Evolutionary conservation across 2,888 invertebrate genomes (phyloP).

Genomic region (Acrobasis suavella): DNA sequence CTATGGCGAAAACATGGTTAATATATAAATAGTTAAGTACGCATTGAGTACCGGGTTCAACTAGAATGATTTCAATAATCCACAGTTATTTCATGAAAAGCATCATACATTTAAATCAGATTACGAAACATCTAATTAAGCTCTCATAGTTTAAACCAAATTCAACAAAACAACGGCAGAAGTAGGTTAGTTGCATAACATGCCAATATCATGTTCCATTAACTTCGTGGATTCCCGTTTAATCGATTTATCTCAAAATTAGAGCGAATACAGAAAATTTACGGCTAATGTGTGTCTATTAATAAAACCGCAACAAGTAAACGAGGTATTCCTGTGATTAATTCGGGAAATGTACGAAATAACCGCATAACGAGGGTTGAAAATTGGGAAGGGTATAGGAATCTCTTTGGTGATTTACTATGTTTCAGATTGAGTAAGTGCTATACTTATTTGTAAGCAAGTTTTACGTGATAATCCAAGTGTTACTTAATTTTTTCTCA

Average conservation of each 20-base stretch:
- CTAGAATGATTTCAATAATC: too few species aligned
- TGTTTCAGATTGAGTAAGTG: not conserved
- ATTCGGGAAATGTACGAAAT: constrained; percentile 16
- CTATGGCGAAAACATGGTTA: too few species aligned
- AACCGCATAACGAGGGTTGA: constrained; percentile 10
- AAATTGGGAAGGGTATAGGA: constrained; percentile 15
- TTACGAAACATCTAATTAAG: not conserved
- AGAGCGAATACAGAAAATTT: constrained; percentile 6
- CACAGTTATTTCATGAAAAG: too few species aligned
- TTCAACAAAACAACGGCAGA: not conserved
- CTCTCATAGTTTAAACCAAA: not conserved
- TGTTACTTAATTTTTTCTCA: too few species aligned
- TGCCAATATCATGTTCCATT: constrained; percentile 4
- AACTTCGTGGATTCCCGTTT: not conserved
- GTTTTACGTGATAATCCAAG: too few species aligned
- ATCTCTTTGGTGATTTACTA: constrained; percentile 1
- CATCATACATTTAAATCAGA: too few species aligned
- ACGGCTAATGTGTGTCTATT: constrained; percentile 16
- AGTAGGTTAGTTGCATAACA: not conserved
- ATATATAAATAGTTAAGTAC: too few species aligned
- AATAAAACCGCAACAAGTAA: constrained; percentile 22
- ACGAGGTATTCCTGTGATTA: constrained; percentile 9
- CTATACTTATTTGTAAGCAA: not conserved
- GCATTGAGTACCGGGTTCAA: too few species aligned
- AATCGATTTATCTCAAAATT: constrained; percentile 16